These are phyloP conservation scores for Frankliniella intonsa DNA, from an alignment of 2,888 invertebrate species.

Conservation along the genomic window DNA sequence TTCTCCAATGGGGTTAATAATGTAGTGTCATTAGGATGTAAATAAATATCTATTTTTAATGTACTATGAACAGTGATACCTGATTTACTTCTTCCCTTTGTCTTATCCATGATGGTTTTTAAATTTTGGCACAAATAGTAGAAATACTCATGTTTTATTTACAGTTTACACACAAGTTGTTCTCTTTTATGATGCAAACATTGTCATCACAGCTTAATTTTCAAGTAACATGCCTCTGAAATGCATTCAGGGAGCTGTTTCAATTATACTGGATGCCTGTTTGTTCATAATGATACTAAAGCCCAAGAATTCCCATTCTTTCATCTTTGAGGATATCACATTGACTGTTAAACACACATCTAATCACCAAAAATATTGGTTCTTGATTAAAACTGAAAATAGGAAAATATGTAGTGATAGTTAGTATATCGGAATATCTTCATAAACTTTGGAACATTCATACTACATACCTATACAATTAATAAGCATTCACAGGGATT, in stretches of 20 bases:
- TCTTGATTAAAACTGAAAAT: neutral
- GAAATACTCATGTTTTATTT: neutral
- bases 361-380: neutral
- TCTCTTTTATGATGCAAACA: neutral
- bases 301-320: too few relatives aligned
- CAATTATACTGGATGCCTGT: too few relatives aligned
- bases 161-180: too few relatives aligned
- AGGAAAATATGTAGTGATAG: slow-evolving; percentile 9
- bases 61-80: neutral
- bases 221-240: too few relatives aligned
- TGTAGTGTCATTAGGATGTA: neutral
- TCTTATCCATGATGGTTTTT: neutral
- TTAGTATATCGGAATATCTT: too few relatives aligned
- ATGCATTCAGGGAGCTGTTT: too few relatives aligned
- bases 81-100: neutral
- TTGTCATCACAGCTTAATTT: neutral
- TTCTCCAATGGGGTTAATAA: neutral
- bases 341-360: neutral
- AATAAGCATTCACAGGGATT: neutral
- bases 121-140: too few relatives aligned
- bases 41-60: slow-evolving; percentile 26
- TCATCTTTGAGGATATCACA: neutral
- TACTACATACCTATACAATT: neutral
- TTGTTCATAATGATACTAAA: too few relatives aligned
- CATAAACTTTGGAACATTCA: neutral